phyloP scores from a whole-genome alignment of 2,888 invertebrate species.

The Drosophila cognata region DNA sequence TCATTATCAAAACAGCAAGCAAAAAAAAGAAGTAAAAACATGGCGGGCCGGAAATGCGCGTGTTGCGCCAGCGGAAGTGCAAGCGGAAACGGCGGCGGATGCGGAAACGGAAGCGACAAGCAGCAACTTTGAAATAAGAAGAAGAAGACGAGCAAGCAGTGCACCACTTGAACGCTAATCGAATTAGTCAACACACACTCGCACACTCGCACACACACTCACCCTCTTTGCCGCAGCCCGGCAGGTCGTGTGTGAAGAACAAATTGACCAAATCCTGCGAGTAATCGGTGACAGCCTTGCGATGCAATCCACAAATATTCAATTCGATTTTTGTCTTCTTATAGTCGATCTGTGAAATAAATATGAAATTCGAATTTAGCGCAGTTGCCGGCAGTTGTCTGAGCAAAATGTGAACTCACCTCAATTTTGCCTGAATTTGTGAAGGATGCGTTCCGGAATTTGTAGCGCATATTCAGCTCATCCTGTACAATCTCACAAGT shows the following conservation, averaged over 20 bases:
- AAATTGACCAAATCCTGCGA: constrained; percentile 83
- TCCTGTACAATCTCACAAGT: constrained; percentile 84
- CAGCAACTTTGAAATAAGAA: constrained; percentile 36
- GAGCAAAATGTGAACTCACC: constrained; percentile 63
- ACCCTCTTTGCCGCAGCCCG: constrained; percentile 81
- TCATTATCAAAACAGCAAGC: constrained; percentile 57
- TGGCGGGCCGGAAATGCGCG: constrained; percentile 70
- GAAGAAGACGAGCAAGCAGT: constrained; percentile 12
- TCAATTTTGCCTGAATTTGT: constrained; percentile 80
- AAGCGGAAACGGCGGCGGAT: constrained; percentile 48
- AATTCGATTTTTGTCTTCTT: constrained; percentile 66
- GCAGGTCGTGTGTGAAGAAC: constrained; percentile 78
- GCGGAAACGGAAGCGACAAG: constrained; percentile 70
- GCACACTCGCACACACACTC: constrained; percentile 50
- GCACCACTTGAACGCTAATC: constrained; percentile 65
- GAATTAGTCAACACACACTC: constrained; percentile 57
- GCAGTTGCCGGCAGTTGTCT: neutral
- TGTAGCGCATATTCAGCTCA: constrained; percentile 76
- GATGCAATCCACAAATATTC: constrained; percentile 79
- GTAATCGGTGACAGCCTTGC: constrained; percentile 83
- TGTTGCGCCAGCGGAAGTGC: constrained; percentile 68
- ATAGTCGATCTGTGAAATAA: constrained; percentile 62
- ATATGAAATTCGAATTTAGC: neutral
- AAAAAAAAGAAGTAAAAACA: constrained; percentile 33
- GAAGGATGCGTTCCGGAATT: constrained; percentile 80